A percentile compares a stretch with the other conserved stretches of the same genome.
Conservation (phyloP, 2,797 vertebrate genomes). For the Leontopithecus rosalia region DNA sequence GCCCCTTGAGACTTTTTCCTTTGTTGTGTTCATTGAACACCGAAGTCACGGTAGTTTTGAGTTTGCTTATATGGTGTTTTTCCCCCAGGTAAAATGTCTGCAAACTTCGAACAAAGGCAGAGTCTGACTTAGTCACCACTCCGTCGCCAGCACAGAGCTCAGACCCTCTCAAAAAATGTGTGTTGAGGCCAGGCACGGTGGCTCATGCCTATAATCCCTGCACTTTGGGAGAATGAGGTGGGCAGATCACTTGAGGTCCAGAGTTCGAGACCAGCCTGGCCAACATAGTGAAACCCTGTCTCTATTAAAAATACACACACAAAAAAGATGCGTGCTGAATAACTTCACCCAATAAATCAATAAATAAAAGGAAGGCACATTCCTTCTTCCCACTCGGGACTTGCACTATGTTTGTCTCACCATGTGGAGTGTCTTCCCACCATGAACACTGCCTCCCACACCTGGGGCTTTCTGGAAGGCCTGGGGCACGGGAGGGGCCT, state of each 20-base stretch:
- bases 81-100: not conserved
- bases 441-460: not conserved
- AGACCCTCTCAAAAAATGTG: not conserved
- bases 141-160: not conserved
- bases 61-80: not conserved
- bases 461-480: not conserved
- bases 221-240: not conserved
- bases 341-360: too few relatives aligned
- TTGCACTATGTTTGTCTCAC: fast-evolving
- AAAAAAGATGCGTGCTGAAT: too few relatives aligned
- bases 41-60: not conserved
- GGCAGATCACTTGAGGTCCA: not conserved
- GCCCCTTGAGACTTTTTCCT: not conserved
- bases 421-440: fast-evolving
- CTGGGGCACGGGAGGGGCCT: not conserved
- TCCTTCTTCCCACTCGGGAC: fast-evolving
- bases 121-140: too few relatives aligned
- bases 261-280: too few relatives aligned
- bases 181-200: not conserved
- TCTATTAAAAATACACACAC: not conserved
- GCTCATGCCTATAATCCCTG: not conserved
- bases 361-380: fast-evolving
- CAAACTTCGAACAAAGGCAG: not conserved
- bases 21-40: not conserved
- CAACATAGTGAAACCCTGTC: not conserved